These are phyloP conservation scores for Anoura caudifer DNA, from an alignment of 2,113 vertebrate species.

Conservation along the genomic window DNA sequence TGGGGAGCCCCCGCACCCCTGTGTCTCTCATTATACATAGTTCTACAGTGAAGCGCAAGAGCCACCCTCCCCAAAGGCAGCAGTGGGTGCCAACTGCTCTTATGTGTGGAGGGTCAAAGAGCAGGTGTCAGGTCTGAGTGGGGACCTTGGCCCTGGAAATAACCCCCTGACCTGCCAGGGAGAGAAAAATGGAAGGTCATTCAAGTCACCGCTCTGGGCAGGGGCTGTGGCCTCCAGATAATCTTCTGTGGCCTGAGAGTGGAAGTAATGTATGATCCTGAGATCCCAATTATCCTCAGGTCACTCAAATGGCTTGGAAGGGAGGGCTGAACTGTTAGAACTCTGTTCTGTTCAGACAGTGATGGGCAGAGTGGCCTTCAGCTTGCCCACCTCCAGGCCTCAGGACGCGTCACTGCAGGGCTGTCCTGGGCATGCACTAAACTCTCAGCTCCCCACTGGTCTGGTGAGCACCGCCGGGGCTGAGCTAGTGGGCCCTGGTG, in stretches of 20 bases:
- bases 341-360: not conserved
- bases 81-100: not conserved
- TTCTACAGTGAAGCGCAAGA: accelerated
- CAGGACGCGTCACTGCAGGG: not conserved
- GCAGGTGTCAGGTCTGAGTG: not conserved
- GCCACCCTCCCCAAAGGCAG: not conserved
- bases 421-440: not conserved
- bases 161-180: not conserved
- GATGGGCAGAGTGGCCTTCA: accelerated
- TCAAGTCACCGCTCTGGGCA: not conserved
- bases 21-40: not conserved
- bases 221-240: not conserved
- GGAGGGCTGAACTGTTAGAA: too few species aligned
- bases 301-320: not conserved
- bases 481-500: not conserved
- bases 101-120: not conserved
- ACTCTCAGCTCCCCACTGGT: not conserved
- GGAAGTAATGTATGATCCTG: not conserved
- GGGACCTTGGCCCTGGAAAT: not conserved
- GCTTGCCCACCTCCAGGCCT: accelerated
- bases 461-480: not conserved
- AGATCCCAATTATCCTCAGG: accelerated
- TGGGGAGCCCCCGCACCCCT: accelerated
- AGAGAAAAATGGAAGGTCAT: not conserved
- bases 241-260: not conserved